phyloP scores from a whole-genome alignment of 2,888 invertebrate species.

The Conops quadrifasciatus region DNA sequence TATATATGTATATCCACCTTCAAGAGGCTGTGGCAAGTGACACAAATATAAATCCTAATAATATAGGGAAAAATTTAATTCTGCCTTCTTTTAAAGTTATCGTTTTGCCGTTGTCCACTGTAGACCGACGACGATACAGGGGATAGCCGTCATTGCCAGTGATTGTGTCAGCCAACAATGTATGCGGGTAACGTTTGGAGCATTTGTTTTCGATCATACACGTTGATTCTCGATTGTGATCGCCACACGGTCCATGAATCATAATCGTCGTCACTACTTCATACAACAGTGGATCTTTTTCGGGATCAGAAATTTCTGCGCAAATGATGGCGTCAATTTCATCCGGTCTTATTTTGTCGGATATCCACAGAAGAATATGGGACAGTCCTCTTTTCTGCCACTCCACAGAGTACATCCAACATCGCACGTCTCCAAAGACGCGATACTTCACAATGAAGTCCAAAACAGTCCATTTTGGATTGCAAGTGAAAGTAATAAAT shows the following conservation, averaged over 20 bases:
- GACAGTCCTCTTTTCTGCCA: neutral
- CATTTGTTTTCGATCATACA: conserved; percentile 44
- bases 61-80: too few species aligned
- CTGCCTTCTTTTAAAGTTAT: too few species aligned
- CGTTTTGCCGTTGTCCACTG: conserved; percentile 41
- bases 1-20: too few species aligned
- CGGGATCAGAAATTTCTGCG: conserved; percentile 4
- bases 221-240: conserved; percentile 39
- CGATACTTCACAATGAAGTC: conserved; percentile 36
- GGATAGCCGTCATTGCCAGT: conserved; percentile 38
- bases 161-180: conserved; percentile 29
- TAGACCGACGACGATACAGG: conserved; percentile 37
- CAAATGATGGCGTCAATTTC: neutral
- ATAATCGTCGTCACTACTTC: conserved; percentile 35
- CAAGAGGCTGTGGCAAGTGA: too few species aligned
- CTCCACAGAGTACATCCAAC: neutral
- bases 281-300: neutral
- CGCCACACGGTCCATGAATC: conserved; percentile 44
- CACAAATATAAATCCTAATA: too few species aligned
- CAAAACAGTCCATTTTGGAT: conserved; percentile 35
- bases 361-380: neutral
- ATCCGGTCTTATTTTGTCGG: neutral
- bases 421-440: conserved; percentile 20
- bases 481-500: conserved; percentile 35
- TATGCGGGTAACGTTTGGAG: conserved; percentile 41